phyloP scores from a whole-genome alignment of 2,797 vertebrate genomes.

The Coregonus ussuriensis region DNA sequence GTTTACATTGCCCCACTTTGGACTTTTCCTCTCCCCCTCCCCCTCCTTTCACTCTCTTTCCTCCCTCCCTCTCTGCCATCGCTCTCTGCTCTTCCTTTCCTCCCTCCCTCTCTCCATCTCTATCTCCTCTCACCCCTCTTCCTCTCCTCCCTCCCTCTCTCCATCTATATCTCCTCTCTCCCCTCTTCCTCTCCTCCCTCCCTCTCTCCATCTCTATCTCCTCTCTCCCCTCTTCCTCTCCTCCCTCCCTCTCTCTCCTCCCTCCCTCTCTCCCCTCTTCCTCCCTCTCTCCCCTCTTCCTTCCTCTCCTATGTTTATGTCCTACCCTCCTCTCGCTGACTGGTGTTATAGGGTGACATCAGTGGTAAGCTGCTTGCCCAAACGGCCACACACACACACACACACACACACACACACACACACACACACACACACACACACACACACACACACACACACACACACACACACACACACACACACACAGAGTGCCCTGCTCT shows the following conservation, averaged over 20 bases:
- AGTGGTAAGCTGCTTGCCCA: slow-evolving; percentile 46
- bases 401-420: no score
- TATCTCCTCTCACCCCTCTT: background rate
- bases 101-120: background rate
- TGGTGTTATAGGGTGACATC: slow-evolving; percentile 29
- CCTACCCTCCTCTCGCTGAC: background rate
- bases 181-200: background rate
- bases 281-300: background rate
- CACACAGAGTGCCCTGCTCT: slow-evolving; percentile 43
- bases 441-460: no score
- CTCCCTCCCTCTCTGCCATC: background rate
- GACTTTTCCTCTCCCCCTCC: background rate
- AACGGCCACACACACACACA: background rate
- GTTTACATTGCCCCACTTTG: background rate
- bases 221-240: background rate
- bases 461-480: no score
- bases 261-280: background rate
- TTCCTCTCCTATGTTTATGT: slow-evolving; percentile 15
- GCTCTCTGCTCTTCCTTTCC: no score
- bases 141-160: slow-evolving; percentile 1
- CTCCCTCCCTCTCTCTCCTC: background rate
- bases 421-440: no score
- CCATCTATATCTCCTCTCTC: background rate
- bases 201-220: background rate
- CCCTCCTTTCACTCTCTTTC: background rate